Conservation (phyloP, 92 coral and sea anemone genomes). For the Diadumene lineata region DNA sequence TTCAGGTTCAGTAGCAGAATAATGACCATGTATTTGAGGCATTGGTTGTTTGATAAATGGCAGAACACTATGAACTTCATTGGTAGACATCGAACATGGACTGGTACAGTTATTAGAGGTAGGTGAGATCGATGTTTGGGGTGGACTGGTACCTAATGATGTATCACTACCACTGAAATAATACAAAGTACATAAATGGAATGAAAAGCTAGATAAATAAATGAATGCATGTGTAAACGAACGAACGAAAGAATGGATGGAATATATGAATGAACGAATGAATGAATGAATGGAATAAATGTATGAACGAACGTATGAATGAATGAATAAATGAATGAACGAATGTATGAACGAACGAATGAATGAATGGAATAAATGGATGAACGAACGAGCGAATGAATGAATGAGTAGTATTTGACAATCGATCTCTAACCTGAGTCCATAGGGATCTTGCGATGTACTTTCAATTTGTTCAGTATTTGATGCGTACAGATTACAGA, state of each 20-base stretch:
- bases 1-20: slow-evolving; percentile 82
- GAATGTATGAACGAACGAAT: no score
- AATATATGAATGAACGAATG: no score
- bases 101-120: slow-evolving; percentile 42
- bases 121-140: slow-evolving; percentile 32
- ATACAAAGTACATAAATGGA: not conserved
- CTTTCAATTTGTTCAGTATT: slow-evolving; percentile 6
- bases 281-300: no score
- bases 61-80: slow-evolving; percentile 51
- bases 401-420: no score
- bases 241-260: no score
- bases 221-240: no score
- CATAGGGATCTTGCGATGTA: slow-evolving; percentile 9
- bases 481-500: slow-evolving; percentile 36
- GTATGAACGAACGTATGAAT: no score
- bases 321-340: no score
- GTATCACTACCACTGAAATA: slow-evolving; percentile 28
- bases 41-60: slow-evolving; percentile 76
- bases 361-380: no score
- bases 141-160: slow-evolving; percentile 23
- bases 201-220: no score
- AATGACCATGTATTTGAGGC: slow-evolving; percentile 90
- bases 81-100: not conserved
- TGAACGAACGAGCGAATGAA: no score
- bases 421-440: slow-evolving; percentile 10